A percentile compares a stretch with the other conserved stretches of the same genome.
These are phyloP conservation scores for Actias luna DNA, from an alignment of 2,888 invertebrate genomes.

Conservation along the genomic window DNA sequence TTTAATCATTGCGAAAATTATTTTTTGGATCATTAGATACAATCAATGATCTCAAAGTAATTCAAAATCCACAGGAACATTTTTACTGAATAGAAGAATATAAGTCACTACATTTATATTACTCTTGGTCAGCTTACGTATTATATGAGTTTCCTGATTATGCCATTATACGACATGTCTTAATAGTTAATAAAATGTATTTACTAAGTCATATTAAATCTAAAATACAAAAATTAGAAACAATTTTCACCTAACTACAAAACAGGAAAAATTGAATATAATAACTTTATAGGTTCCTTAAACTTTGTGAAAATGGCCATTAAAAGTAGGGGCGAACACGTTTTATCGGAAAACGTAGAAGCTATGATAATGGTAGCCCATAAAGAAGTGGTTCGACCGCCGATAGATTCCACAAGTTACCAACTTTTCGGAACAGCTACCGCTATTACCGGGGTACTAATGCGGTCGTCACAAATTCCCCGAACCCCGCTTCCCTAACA, in stretches of 20 bases:
- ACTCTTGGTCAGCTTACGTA: too few relatives aligned
- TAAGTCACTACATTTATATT: too few relatives aligned
- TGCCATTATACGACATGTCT: not conserved
- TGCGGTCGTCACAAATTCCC: conserved; percentile 53
- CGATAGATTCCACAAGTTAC: conserved; percentile 78
- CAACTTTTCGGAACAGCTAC: conserved; percentile 69
- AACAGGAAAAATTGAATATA: conserved; percentile 56
- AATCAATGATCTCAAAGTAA: too few relatives aligned
- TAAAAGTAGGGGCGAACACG: conserved; percentile 72
- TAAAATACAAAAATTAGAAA: conserved; percentile 21
- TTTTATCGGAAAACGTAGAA: conserved; percentile 75
- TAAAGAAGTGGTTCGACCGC: conserved; percentile 69
- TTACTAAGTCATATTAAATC: not conserved
- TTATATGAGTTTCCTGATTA: too few relatives aligned
- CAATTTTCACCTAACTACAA: conserved; percentile 28
- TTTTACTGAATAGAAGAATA: too few relatives aligned
- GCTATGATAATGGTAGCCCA: conserved; percentile 76
- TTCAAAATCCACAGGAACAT: too few relatives aligned
- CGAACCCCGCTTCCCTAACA: conserved; percentile 43
- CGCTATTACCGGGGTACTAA: conserved; percentile 71
- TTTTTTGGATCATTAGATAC: too few relatives aligned
- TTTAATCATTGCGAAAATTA: too few relatives aligned
- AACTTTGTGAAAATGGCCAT: conserved; percentile 65
- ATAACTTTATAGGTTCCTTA: conserved; percentile 67
- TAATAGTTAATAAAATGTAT: not conserved